Conservation (phyloP, 2,888 invertebrate genomes). For the Drosophila aldrichi region DNA sequence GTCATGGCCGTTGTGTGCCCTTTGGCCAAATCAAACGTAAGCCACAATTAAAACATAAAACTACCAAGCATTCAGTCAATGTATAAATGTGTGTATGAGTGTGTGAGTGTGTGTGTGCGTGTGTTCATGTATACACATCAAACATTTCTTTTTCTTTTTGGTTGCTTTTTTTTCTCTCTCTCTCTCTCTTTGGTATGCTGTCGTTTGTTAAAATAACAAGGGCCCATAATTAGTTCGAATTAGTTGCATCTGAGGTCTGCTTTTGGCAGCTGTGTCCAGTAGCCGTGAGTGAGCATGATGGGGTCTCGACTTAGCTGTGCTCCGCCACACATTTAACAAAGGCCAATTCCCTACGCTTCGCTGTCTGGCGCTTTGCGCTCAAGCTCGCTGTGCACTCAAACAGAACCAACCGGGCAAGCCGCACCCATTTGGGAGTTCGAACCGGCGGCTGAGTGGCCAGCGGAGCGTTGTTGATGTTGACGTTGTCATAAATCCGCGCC, state of each 20-base stretch:
- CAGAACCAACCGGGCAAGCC: slow-evolving; percentile 15
- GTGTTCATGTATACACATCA: slow-evolving; percentile 48
- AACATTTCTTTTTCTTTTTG: slow-evolving; percentile 42
- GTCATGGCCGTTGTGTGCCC: slow-evolving; percentile 73
- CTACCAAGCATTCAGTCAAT: slow-evolving; percentile 47
- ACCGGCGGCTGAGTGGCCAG: slow-evolving; percentile 39
- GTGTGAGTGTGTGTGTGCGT: not conserved
- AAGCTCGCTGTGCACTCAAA: slow-evolving; percentile 46
- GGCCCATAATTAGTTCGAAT: slow-evolving; percentile 71
- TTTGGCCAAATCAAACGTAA: slow-evolving; percentile 76
- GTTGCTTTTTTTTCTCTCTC: not conserved
- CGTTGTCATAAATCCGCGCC: slow-evolving; percentile 74
- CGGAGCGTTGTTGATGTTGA: slow-evolving; percentile 56
- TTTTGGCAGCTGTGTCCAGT: slow-evolving; percentile 57
- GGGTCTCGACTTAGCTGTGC: not conserved
- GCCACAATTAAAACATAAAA: slow-evolving; percentile 79
- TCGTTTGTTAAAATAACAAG: slow-evolving; percentile 42
- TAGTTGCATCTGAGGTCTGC: slow-evolving; percentile 68
- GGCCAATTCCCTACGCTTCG: slow-evolving; percentile 33
- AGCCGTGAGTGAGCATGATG: not conserved
- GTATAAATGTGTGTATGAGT: not conserved
- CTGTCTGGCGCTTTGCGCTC: slow-evolving; percentile 35
- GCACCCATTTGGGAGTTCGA: slow-evolving; percentile 5
- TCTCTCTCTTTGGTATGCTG: slow-evolving; percentile 12
- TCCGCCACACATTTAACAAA: slow-evolving; percentile 18